Base-by-base conservation (phyloP, 1,140 invertebrate species). In the Tetragnatha versicolor region DNA sequence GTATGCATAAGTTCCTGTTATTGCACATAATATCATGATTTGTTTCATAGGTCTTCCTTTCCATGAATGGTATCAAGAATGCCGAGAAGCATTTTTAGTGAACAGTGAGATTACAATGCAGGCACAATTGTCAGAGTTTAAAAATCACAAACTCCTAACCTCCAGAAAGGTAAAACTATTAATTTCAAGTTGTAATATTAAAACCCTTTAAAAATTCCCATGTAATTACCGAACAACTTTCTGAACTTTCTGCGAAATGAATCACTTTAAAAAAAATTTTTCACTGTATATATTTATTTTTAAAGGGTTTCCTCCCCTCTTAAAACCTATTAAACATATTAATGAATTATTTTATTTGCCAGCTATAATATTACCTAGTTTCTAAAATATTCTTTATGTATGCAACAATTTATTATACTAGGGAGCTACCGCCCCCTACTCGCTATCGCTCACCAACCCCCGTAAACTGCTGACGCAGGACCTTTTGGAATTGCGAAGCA, bases 101-200 rank as follows among this genome's bases (percentile, higher is more conserved):
- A 97, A 93, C 84, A 94, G 93, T 3, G 95, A 98, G 86, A 87
- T 93, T 12, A 94, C 93, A 1, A 85, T 98, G 35, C 88, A 94
- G 80, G 91, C 94, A 3, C 95, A 97, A 83, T 86, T 98, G 2
- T 95, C 92, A 0, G 96, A 98, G 88, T 98, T 97, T 85, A 87
- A 93, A 53, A 95, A 98, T 86, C 96, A 98, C 85, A 94, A 96
- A 84, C 87, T 98, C 63, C 89, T 97, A 0, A 92, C 91, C 85
- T 90, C 89, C 20, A 93, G 92, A 83, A 90, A 87, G 84, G 87
- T 86, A 65, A 68, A 58, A 17, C 1, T 6, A 47, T 76, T 76
- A n/a, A n/a, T n/a, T n/a, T n/a, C n/a, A n/a, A n/a, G n/a, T 65
- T 37, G 14, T 14, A 6, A 12, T 47, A 33, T 3, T 42, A 42